Percentiles rank a stretch among this genome's conserved stretches.
Conservation (phyloP, 1,140 invertebrate genomes). For the Fopius arisanus region DNA sequence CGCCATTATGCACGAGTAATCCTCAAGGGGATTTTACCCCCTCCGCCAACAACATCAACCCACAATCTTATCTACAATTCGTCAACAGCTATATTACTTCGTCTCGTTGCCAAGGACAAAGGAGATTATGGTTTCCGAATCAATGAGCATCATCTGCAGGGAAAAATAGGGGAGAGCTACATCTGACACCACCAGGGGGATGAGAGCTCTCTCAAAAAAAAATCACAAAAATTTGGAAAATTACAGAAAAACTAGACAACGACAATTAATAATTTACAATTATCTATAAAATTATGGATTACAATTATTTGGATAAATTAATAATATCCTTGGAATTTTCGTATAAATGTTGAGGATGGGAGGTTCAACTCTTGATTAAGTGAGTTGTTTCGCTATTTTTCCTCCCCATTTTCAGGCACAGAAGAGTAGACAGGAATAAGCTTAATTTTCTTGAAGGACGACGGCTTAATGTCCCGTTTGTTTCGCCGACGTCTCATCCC, state of each 20-base stretch:
- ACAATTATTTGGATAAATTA: no score
- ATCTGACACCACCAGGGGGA: background rate
- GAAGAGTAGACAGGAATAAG: slow-evolving; percentile 3
- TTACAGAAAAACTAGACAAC: no score
- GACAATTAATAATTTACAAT: no score
- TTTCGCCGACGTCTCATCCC: background rate
- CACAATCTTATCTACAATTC: background rate
- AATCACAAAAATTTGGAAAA: no score
- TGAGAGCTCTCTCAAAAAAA: no score
- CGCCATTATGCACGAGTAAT: slow-evolving; percentile 18
- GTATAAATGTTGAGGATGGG: background rate
- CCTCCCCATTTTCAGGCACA: background rate
- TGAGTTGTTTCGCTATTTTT: no score
- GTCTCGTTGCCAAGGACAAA: slow-evolving; percentile 48
- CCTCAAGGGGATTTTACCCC: background rate
- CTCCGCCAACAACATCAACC: slow-evolving; percentile 11
- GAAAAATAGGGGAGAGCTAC: slow-evolving; percentile 1
- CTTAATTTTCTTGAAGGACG: slow-evolving; percentile 22
- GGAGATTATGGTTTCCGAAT: slow-evolving; percentile 54
- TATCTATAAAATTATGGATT: no score
- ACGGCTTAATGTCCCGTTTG: slow-evolving; percentile 26
- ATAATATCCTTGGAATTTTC: background rate
- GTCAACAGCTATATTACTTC: slow-evolving; percentile 40
- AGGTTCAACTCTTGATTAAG: no score
- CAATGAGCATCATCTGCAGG: slow-evolving; percentile 34